Evolutionary conservation across 2,797 vertebrate species (phyloP), one percentile per base, ranked within the genome.

Genomic region (Sebastes variabilis): DNA sequence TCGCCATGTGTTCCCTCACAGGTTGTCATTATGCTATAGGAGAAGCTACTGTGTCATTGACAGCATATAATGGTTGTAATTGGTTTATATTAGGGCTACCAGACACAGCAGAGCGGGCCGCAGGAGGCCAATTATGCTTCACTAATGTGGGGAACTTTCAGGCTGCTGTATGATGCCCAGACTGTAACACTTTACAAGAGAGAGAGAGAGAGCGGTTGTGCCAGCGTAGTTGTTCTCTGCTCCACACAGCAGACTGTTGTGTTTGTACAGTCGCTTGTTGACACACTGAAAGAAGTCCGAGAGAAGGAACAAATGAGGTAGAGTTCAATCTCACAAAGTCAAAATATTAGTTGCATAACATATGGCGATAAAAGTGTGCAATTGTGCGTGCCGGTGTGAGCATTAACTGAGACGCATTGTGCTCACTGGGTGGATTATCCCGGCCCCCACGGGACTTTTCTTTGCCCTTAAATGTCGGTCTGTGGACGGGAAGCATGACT

Each of bases 51-150:
- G 49, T 87, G 81, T 87, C 84, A 83, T 27, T 83, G 91, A 88
- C 83, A 46, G 83, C 66, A 72, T 72, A 77, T 90, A 92, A 93
- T 85, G 66, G 79, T 46, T 79, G 84, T 89, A 92, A 89, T 91
- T 84, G 86, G 77, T 89, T 89, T 83, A 85, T 84, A 91, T 89
- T 87, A 87, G 85, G 72, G 72, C 86, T 55, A 77, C 64, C 73
- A 86, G 85, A 81, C 83, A 58, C 79, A 83, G 85, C 61, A 22
- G 85, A 81, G 81, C 74, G 69, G 88, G 18, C 87, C 82, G 58
- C 89, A 76, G 87, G 89, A 88, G 88, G 81, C 69, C 83, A 88
- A 88, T 92, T 92, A 91, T 52, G 68, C 72, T 3, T 32, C 59
- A n/a, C 62, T 87, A 89, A 87, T 81, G 87, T 83, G 86, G 72